Base-by-base conservation (phyloP, 2,888 invertebrate species). In the Drosophila nr. perissopoda region DNA sequence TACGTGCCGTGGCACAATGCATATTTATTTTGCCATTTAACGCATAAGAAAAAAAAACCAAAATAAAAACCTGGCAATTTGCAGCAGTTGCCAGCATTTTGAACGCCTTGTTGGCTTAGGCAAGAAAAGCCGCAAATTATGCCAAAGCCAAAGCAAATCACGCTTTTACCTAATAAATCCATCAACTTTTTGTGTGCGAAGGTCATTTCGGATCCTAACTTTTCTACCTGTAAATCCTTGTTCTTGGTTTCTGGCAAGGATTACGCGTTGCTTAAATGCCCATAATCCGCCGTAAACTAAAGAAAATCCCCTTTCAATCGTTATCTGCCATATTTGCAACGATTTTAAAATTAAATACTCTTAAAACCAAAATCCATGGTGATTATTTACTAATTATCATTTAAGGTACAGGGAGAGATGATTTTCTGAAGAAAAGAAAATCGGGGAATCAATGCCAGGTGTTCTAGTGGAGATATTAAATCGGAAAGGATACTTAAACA, bases 111-210 rank as follows among this genome's bases (percentile, higher is more conserved):
- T 58, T 58, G 67, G 52, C 65, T 51, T 60, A 78, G 70, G 54
- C 73, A 64, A 10, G 29, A 10, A 42, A 80, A 83, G 73, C 84
- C 85, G 69, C 87, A 85, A 82, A 86, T 86, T 73, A 82, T 67
- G 69, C 67, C 56, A 85, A 85, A 86, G 78, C 87, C 57, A 16
- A n/a, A n/a, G 53, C 33, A 51, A 71, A 78, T 64, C 83, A 78
- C 83, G 71, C 78, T 72, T 66, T 69, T 68, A 71, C 61, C 82
- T 53, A 78, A 84, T 86, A 86, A 84, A 84, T 84, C 80, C 74
- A 70, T 82, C 78, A 82, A 5, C 16, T 16, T 45, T 45, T 62
- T 64, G 78, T 73, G 71, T 16, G 33, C 51, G 74, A 77, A 83
- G 74, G 69, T 49, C 53, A 13, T 45, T 27, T 16, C 21, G 13